Evolutionary conservation across 2,888 invertebrate species (phyloP).

Genomic region (Lycophotia porphyrea): DNA sequence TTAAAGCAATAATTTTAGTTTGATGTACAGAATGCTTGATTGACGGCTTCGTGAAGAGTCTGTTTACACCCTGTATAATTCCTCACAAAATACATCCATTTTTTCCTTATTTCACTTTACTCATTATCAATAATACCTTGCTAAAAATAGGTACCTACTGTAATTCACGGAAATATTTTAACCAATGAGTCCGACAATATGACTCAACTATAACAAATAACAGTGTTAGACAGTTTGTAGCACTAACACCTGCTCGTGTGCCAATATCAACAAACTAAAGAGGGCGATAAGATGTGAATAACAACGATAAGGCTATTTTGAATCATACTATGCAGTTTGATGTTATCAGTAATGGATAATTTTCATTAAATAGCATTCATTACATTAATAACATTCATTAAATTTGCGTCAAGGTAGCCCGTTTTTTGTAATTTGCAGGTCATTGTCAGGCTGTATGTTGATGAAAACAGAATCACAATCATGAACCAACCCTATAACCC

Average conservation of each 20-base stretch:
- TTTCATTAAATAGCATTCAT: neutral
- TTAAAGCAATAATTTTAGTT: too few relatives aligned
- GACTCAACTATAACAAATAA: slow-evolving; percentile 26
- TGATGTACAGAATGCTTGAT: too few relatives aligned
- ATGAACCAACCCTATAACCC: too few relatives aligned
- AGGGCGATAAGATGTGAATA: slow-evolving; percentile 28
- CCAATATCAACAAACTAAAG: slow-evolving; percentile 33
- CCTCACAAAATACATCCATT: neutral
- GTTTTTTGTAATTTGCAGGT: too few relatives aligned
- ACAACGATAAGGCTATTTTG: slow-evolving; percentile 21
- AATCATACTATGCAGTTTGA: slow-evolving; percentile 8
- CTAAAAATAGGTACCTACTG: neutral
- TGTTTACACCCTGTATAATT: too few relatives aligned
- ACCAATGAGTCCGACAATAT: neutral
- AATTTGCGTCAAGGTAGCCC: too few relatives aligned
- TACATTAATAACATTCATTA: too few relatives aligned
- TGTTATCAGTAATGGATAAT: slow-evolving; percentile 11
- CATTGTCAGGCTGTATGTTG: too few relatives aligned
- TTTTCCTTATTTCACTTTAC: neutral
- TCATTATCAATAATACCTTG: neutral
- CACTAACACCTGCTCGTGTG: neutral
- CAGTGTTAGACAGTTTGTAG: slow-evolving; percentile 13
- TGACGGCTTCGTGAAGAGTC: too few relatives aligned
- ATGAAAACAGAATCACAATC: too few relatives aligned
- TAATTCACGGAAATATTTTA: neutral